Base-by-base conservation (phyloP, 1,140 invertebrate genomes). In the Cotesia glomerata region DNA sequence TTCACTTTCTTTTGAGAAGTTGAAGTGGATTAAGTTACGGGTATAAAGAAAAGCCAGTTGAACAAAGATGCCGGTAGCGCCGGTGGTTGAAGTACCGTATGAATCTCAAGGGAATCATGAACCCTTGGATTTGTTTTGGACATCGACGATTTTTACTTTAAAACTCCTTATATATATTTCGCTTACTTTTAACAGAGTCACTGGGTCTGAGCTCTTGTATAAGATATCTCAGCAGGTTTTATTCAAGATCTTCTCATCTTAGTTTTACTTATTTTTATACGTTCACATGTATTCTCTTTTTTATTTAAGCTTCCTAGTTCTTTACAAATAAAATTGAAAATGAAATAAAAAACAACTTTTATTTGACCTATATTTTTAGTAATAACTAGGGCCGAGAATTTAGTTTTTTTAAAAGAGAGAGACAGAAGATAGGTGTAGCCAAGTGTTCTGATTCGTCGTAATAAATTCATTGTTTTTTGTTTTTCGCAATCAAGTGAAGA, bases 71-170 rank as follows among this genome's bases (percentile, higher is more conserved):
- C 59, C 63, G 45, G 45, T 71, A 18, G 51, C 54, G 58, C 2
- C 13, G 61, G 54, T 54, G 64, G 68, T 32, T 34, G 58, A 63
- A 45, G 65, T 69, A 62, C 36, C 52, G 34, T 51, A 68, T 34
- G 69, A 49, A 59, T 69, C 39, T 67, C 71, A n/a, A 5, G 73
- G 71, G 73, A 72, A 69, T 73, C 56, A 61, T 68, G 64, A 73
- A 73, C 66, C 74, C 73, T 67, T 68, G 73, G 69, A 75, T 77
- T 77, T 77, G 71, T 77, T 77, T 77, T 71, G 72, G 69, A 70
- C 69, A 71, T 65, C 73, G 65, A 65, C 54, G 54, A 74, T 45
- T 45, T 45, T 45, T 7, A 45, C 39, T 45, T 45, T 45, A 7
- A 45, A 45, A 45, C 39, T 45, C 70, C 73, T 71, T 68, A 68